Evolutionary conservation across 2,113 vertebrate species (phyloP), one percentile per base, ranked within the genome.

Genomic region (Pelecanoides urinatrix): DNA sequence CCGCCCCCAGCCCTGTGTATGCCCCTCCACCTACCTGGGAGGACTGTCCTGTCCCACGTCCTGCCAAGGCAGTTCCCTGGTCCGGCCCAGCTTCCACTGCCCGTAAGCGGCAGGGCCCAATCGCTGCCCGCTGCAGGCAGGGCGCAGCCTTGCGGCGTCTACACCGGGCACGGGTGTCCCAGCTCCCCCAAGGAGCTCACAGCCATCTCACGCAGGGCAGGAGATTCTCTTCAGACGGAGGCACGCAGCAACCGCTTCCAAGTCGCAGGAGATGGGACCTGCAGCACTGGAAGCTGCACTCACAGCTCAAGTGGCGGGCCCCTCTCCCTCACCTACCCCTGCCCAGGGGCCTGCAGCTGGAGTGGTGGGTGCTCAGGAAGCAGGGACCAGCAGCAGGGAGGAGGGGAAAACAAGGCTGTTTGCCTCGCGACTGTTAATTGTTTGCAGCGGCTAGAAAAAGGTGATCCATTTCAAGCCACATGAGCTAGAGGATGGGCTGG

Each of bases 81-180:
- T 58, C 58, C 6, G 1, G 63, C 13, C 9, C 55, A 38, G 61
- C 44, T 78, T n/a, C 50, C 12, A 0, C 20, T 4, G 21, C 63
- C 44, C 1, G 4, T 16, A 32, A 21, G 55, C 19, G 1, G n/a
- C 23, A 7, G 26, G 20, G 45, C 20, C 15, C 19, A 7, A 21
- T 49, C 3, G 15, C 32, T 45, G 50, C 40, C 26, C 2, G 13
- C 72, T 36, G 36, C 52, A 7, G 36, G 19, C 32, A 42, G 30
- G 72, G 30, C 2, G 1, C 50, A 55, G 32, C 38, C 40, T 45
- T 6, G 7, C 1, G 8, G 47, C 34, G 21, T 38, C 59, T 10
- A 44, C 7, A 5, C 45, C 16, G 2, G 45, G 21, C 5, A 2
- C 50, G 2, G 19, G 23, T 1, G 3, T 38, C 21, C 15, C 45